Base-by-base conservation (phyloP, 2,888 invertebrate species). In the Chaitophorus viminalis region DNA sequence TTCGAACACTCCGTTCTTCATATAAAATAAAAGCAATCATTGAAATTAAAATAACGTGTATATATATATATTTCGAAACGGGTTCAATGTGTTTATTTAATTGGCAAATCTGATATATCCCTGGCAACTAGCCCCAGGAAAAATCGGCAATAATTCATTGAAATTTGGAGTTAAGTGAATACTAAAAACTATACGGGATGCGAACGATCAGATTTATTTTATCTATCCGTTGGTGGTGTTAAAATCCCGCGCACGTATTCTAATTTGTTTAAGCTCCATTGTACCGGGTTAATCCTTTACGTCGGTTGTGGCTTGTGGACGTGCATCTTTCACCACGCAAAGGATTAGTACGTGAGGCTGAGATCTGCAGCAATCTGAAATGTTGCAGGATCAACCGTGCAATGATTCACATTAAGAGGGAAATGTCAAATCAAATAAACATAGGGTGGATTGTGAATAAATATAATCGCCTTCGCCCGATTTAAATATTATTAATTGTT, bases 401-500 rank as follows among this genome's bases (percentile, higher is more conserved):
- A 68, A 81, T 81, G 70, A 81, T 81, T 81, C 81, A 81, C 68
- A 81, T 81, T 70, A 68, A 81, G 46, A 81, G 81, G 68, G 81
- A 81, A 81, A 39, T 68, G 46, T 68, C 39, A 81, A 81, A 68
- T 81, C 21, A 81, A 81, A 81, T 46, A 81, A 81, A 81, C 46
- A 81, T 68, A 46, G 81, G 81, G 68, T 68, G 81, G 21, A 46
- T 81, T 81, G 39, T 81, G 36, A 81, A 81, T 81, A 68, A 11
- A 70, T 25, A 11, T 81, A 68, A 81, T 81, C 81, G 81, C 68
- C 68, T 68, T 81, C 79, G 8, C 65, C 31, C 18, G 65, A 36
- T 79, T 81, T 81, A 81, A 81, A 81, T 68, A 81, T 81, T 81
- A 81, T 81, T 81, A 81, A 81, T 81, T 70, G 39, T 68, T 68